Evolutionary conservation across 2,113 vertebrate species (phyloP).

Genomic region (Hypocryptadius cinnamomeus): DNA sequence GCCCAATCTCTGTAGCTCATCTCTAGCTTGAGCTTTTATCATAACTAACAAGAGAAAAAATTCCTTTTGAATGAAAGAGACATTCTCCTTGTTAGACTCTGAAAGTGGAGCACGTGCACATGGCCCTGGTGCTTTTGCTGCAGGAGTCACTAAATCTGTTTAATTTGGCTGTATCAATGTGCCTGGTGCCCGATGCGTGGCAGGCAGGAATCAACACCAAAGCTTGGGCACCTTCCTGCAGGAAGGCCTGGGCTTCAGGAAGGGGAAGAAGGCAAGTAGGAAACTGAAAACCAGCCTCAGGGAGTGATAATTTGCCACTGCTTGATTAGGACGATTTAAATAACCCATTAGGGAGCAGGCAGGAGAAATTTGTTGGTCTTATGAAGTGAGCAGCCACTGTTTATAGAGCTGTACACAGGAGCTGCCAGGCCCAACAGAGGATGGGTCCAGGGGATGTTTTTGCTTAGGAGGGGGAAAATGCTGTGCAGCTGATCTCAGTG

Average conservation of each 20-base stretch:
- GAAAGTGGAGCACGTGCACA: accelerated
- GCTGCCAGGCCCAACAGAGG: neutral
- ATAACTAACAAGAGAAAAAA: neutral
- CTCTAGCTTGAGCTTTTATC: neutral
- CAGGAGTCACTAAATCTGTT: neutral
- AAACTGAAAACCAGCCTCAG: neutral
- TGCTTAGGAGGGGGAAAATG: neutral
- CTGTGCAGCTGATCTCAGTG: neutral
- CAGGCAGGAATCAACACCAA: neutral
- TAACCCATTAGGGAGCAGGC: neutral
- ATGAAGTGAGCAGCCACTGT: neutral
- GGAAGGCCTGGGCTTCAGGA: neutral
- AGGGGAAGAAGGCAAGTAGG: neutral
- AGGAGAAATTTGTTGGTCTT: neutral
- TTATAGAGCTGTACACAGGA: neutral
- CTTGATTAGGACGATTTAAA: neutral
- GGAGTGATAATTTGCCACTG: neutral
- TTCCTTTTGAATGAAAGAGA: neutral
- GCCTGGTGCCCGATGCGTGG: neutral
- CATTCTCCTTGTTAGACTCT: neutral
- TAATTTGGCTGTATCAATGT: neutral
- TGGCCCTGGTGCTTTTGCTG: neutral
- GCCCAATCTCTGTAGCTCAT: neutral
- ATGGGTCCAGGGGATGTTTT: neutral
- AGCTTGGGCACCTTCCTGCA: neutral